Conservation (phyloP, 2,888 invertebrate genomes). For the Melolontha melolontha region DNA sequence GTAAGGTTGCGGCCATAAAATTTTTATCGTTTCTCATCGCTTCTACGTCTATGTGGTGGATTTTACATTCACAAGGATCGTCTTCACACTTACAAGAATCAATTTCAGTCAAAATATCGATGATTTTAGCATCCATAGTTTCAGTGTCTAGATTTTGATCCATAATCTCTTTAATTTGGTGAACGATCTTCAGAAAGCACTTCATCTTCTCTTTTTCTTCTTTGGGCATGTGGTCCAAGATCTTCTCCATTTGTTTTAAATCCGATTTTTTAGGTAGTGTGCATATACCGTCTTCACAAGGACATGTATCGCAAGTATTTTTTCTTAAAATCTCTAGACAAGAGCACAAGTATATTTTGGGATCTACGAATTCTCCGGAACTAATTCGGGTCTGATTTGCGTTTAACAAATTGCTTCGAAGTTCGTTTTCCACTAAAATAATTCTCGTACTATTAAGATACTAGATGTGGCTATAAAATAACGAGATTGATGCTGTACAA, state of each 20-base stretch:
- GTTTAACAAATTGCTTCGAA: neutral
- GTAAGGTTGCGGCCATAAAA: conserved; percentile 21
- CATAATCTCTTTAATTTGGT: conserved; percentile 19
- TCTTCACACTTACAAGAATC: conserved; percentile 20
- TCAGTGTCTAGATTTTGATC: conserved; percentile 4
- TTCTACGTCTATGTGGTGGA: conserved; percentile 22
- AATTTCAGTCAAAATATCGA: conserved; percentile 14
- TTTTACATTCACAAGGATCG: conserved; percentile 22
- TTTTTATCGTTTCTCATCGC: conserved; percentile 6
- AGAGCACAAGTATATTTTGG: conserved; percentile 13
- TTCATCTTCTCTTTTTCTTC: conserved; percentile 2
- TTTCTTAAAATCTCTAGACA: conserved; percentile 2
- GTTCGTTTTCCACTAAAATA: conserved; percentile 15
- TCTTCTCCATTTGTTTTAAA: conserved; percentile 7
- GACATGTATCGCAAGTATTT: conserved; percentile 1
- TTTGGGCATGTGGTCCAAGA: conserved; percentile 18
- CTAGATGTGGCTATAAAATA: too few relatives aligned
- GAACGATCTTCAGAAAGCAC: conserved; percentile 19
- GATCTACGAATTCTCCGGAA: neutral
- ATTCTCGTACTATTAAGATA: neutral
- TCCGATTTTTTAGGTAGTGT: conserved; percentile 2
- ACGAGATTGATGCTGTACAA: too few relatives aligned
- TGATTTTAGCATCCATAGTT: conserved; percentile 15
- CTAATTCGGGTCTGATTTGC: neutral
- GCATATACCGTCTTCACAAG: conserved; percentile 33